phyloP scores from a whole-genome alignment of 1,140 invertebrate genomes.

The Bradynema listronoti region DNA sequence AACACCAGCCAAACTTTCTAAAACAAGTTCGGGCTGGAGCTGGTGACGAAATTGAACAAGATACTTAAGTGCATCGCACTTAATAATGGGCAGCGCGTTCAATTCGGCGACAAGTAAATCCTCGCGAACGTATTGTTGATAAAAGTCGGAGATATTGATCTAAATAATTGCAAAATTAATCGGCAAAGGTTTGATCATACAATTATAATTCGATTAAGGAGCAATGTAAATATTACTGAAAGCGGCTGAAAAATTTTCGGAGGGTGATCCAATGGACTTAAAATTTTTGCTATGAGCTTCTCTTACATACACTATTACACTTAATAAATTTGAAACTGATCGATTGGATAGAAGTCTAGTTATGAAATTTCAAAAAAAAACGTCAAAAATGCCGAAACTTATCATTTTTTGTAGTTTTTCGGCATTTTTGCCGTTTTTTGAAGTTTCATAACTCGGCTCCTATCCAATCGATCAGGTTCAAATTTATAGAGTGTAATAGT shows the following conservation, averaged over 20 bases:
- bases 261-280: too few relatives aligned
- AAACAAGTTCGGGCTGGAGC: slow-evolving; percentile 71
- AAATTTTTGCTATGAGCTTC: too few relatives aligned
- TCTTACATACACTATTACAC: too few relatives aligned
- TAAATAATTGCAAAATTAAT: slow-evolving; percentile 10
- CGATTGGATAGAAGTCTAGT: neutral
- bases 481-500: too few relatives aligned
- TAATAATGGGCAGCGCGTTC: slow-evolving; percentile 82
- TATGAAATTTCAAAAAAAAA: neutral
- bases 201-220: neutral
- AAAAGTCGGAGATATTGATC: slow-evolving; percentile 71
- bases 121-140: slow-evolving; percentile 72
- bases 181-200: neutral
- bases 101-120: slow-evolving; percentile 73
- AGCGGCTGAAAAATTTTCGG: too few relatives aligned
- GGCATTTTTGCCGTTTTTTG: too few relatives aligned
- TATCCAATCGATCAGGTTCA: too few relatives aligned
- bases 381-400: too few relatives aligned
- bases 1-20: slow-evolving; percentile 61
- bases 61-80: slow-evolving; percentile 83
- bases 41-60: slow-evolving; percentile 84
- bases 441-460: too few relatives aligned
- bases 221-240: too few relatives aligned
- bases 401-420: too few relatives aligned
- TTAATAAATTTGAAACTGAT: neutral